These are phyloP conservation scores for Ferdinandea cuprea DNA, from an alignment of 2,888 invertebrate genomes.

Conservation along the genomic window DNA sequence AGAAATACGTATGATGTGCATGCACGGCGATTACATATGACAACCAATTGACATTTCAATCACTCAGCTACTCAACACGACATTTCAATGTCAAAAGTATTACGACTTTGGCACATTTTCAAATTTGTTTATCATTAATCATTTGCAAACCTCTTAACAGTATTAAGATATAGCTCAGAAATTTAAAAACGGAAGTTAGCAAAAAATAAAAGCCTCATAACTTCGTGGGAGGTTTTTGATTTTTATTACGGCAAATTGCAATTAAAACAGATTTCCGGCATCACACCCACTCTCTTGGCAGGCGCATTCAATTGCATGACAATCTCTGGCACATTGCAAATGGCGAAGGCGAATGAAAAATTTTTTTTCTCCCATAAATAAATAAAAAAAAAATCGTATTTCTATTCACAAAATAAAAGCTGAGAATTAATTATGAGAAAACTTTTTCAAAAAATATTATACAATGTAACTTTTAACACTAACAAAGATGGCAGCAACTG, in stretches of 20 bases:
- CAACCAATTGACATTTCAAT: neutral
- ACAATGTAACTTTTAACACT: no score
- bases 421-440: slow-evolving; percentile 8
- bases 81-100: slow-evolving; percentile 8
- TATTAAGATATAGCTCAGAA: neutral
- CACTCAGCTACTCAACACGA: neutral
- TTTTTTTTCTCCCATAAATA: slow-evolving; percentile 12
- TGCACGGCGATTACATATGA: no score
- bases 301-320: slow-evolving; percentile 26
- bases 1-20: neutral
- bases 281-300: slow-evolving; percentile 39
- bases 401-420: neutral
- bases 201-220: neutral
- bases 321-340: slow-evolving; percentile 14
- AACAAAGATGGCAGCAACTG: neutral
- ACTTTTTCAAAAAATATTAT: slow-evolving; percentile 13
- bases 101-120: slow-evolving; percentile 24
- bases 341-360: slow-evolving; percentile 20
- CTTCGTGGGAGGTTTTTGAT: slow-evolving; percentile 22
- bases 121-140: slow-evolving; percentile 15
- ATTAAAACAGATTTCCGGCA: slow-evolving; percentile 50
- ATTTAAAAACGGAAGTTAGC: slow-evolving; percentile 14
- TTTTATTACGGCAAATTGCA: slow-evolving; percentile 28
- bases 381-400: neutral
- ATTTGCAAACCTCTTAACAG: slow-evolving; percentile 22